Evolutionary conservation across 2,113 vertebrate genomes (phyloP).

Genomic region (Oryzias celebensis): DNA sequence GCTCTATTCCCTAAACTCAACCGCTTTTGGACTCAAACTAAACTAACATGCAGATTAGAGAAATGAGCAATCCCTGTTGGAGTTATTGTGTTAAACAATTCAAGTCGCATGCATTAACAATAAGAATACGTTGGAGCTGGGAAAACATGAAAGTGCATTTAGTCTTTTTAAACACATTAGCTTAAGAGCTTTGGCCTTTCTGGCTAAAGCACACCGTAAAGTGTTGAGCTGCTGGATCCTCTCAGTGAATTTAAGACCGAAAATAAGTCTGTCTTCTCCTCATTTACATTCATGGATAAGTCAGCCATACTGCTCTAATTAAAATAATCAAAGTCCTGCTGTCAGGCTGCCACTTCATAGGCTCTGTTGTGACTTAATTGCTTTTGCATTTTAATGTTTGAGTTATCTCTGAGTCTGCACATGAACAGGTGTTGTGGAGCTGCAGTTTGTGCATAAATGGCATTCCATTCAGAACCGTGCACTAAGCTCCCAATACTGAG

Average conservation of each 20-base stretch:
- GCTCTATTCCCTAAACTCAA: slow-evolving; percentile 60
- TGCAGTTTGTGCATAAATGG: slow-evolving; percentile 7
- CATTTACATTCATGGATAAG: slow-evolving; percentile 48
- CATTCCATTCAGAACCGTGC: slow-evolving; percentile 39
- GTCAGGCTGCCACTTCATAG: slow-evolving; percentile 57
- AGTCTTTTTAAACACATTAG: slow-evolving; percentile 54
- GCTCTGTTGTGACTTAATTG: slow-evolving; percentile 64
- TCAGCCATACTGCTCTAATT: slow-evolving; percentile 70
- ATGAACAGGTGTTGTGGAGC: slow-evolving; percentile 16
- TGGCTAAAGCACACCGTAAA: slow-evolving; percentile 16
- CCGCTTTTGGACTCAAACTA: slow-evolving; percentile 60
- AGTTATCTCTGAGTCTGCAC: slow-evolving; percentile 23
- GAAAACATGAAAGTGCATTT: slow-evolving; percentile 52
- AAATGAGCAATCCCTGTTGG: slow-evolving; percentile 53
- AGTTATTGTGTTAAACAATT: slow-evolving; percentile 59
- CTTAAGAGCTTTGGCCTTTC: slow-evolving; percentile 46
- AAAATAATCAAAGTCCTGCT: slow-evolving; percentile 71
- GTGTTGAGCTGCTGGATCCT: slow-evolving; percentile 13
- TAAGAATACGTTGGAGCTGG: slow-evolving; percentile 53
- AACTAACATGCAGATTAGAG: slow-evolving; percentile 71
- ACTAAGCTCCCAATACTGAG: slow-evolving; percentile 34
- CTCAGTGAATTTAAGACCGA: slow-evolving; percentile 13
- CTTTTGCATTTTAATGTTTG: slow-evolving; percentile 67
- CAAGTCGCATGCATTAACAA: slow-evolving; percentile 63
- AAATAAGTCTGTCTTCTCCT: slow-evolving; percentile 33